Evolutionary conservation across 2,888 invertebrate species (phyloP).

Genomic region (Andrena minutula): DNA sequence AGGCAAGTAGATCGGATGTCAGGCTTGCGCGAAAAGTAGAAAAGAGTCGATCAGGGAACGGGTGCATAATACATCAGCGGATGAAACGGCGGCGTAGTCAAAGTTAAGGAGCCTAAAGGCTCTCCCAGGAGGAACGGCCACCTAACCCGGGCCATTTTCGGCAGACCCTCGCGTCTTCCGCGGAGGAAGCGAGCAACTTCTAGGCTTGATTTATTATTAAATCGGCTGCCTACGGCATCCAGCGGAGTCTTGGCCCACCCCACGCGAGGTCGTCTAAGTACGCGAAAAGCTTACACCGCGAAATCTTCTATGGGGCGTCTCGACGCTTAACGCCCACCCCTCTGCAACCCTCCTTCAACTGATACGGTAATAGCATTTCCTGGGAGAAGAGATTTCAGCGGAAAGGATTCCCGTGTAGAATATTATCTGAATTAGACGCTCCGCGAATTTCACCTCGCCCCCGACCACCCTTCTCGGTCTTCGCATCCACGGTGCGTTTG

Average conservation of each 20-base stretch:
- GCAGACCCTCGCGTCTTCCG: constrained; percentile 74
- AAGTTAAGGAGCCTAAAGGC: constrained; percentile 79
- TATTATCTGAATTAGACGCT: constrained; percentile 60
- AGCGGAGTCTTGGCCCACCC: constrained; percentile 54
- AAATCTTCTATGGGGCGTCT: constrained; percentile 56
- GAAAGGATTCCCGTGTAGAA: constrained; percentile 65
- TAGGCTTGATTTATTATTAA: constrained; percentile 83
- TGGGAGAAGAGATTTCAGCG: constrained; percentile 52
- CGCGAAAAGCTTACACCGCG: constrained; percentile 61
- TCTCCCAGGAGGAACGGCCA: constrained; percentile 79
- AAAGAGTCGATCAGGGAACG: constrained; percentile 80
- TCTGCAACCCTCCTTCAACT: constrained; percentile 28
- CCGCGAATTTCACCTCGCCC: constrained; percentile 48
- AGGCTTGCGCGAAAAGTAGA: constrained; percentile 37
- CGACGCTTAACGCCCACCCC: constrained; percentile 50
- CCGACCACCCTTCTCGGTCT: not conserved
- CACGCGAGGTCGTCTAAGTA: constrained; percentile 58
- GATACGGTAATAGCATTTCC: constrained; percentile 71
- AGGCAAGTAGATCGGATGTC: constrained; percentile 26
- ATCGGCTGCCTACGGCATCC: constrained; percentile 66
- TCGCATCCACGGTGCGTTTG: not conserved
- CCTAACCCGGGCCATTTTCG: constrained; percentile 76
- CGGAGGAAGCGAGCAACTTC: constrained; percentile 81
- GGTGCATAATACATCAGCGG: constrained; percentile 81
- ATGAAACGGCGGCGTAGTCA: constrained; percentile 70